Evolutionary conservation across 2,888 invertebrate species (phyloP).

Genomic region (Drosophila borealis): DNA sequence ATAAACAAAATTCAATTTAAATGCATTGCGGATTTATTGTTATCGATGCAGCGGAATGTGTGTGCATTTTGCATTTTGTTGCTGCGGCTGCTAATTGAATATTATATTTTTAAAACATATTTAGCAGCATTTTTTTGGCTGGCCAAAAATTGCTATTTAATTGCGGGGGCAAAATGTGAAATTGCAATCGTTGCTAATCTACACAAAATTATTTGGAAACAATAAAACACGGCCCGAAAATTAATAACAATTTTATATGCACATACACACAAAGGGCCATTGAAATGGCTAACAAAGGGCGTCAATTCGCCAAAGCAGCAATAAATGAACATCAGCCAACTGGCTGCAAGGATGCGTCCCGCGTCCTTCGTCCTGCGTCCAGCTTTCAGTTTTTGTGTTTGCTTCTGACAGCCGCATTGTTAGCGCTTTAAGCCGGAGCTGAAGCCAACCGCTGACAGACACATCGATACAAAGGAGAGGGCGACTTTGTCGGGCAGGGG

Average conservation of each 20-base stretch:
- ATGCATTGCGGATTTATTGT: constrained; percentile 33
- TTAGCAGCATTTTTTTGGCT: neutral
- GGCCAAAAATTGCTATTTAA: constrained; percentile 45
- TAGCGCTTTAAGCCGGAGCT: constrained; percentile 3
- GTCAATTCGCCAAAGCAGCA: constrained; percentile 22
- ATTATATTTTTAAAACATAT: constrained; percentile 39
- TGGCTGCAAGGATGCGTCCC: constrained; percentile 15
- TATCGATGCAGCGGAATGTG: constrained; percentile 32
- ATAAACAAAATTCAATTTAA: constrained; percentile 61
- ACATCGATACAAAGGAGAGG: constrained; percentile 37
- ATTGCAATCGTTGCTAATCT: constrained; percentile 34
- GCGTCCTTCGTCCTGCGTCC: constrained; percentile 12
- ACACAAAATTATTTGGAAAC: constrained; percentile 11
- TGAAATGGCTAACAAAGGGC: constrained; percentile 37
- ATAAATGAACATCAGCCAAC: constrained; percentile 22
- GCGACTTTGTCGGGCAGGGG: too few relatives aligned
- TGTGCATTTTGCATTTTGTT: neutral
- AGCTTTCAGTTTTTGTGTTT: constrained; percentile 20
- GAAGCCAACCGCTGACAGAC: constrained; percentile 31
- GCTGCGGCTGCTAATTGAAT: constrained; percentile 45
- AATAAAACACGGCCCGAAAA: constrained; percentile 21
- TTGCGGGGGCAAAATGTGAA: constrained; percentile 20
- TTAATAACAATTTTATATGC: constrained; percentile 41
- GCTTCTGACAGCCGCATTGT: constrained; percentile 42
- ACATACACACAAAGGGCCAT: constrained; percentile 6